Evolutionary conservation across 2,797 vertebrate genomes (phyloP).

Genomic region (Merluccius polli): DNA sequence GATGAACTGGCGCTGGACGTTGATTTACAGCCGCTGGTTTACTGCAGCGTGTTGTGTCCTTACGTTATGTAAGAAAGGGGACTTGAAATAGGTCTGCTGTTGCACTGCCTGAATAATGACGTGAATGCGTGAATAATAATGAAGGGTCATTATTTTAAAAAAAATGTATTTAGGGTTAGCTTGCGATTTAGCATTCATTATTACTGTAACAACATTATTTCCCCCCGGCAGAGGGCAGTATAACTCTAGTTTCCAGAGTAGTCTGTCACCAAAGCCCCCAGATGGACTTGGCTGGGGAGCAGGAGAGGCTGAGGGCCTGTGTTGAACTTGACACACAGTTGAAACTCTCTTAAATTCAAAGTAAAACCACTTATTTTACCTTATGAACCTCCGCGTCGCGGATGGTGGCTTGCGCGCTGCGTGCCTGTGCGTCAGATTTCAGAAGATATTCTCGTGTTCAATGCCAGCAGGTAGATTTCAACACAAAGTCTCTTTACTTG

Average conservation of each 20-base stretch:
- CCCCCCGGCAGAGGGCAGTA: neutral
- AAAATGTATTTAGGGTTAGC: neutral
- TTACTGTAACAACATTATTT: neutral
- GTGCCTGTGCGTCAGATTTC: neutral
- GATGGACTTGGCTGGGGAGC: no score
- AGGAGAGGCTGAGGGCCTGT: neutral
- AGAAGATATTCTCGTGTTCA: neutral
- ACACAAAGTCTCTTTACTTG: neutral
- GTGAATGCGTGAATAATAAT: no score
- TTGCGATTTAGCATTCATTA: neutral
- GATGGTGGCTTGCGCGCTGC: neutral
- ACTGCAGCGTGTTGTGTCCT: neutral
- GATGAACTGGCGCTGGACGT: neutral
- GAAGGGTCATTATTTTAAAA: no score
- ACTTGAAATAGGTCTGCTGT: neutral
- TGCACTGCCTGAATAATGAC: neutral
- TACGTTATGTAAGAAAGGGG: neutral
- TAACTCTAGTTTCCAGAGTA: neutral
- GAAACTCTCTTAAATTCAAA: no score
- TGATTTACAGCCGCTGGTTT: neutral
- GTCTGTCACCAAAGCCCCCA: no score
- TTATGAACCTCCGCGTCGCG: no score
- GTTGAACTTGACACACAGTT: neutral
- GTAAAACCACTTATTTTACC: no score
- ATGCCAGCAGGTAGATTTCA: neutral